Conservation (phyloP, 2,797 vertebrate genomes). For the Sebastes hopkinsi region DNA sequence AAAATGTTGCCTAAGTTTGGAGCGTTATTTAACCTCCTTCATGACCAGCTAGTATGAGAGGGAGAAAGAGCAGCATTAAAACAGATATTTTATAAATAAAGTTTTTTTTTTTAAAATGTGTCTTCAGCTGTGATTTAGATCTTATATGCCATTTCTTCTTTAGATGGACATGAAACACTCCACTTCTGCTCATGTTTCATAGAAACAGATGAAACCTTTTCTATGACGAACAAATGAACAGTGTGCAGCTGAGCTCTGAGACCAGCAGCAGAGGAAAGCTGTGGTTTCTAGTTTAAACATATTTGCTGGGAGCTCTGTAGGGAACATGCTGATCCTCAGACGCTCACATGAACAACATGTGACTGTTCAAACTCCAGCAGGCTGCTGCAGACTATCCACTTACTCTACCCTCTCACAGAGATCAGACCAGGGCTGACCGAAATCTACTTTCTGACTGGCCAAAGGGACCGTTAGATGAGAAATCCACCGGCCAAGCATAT, state of each 20-base stretch:
- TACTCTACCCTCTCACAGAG: not conserved
- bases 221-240: not conserved
- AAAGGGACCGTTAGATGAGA: too few relatives aligned
- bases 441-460: too few relatives aligned
- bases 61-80: too few relatives aligned
- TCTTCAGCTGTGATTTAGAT: not conserved
- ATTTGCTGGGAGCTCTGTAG: not conserved
- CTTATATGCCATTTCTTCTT: too few relatives aligned
- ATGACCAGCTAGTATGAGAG: too few relatives aligned
- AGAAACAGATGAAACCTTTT: not conserved
- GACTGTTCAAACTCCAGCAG: constrained; percentile 20
- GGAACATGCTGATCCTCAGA: constrained; percentile 11
- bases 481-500: too few relatives aligned
- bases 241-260: too few relatives aligned
- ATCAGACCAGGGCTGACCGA: not conserved
- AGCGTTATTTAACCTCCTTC: too few relatives aligned
- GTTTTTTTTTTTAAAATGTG: not conserved
- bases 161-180: not conserved
- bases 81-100: too few relatives aligned
- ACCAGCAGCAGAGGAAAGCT: not conserved
- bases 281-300: not conserved
- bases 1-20: too few relatives aligned
- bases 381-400: not conserved
- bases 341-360: constrained; percentile 66
- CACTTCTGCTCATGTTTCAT: not conserved